Base-by-base conservation (phyloP, 2,888 invertebrate species). In the Pollenia labialis region DNA sequence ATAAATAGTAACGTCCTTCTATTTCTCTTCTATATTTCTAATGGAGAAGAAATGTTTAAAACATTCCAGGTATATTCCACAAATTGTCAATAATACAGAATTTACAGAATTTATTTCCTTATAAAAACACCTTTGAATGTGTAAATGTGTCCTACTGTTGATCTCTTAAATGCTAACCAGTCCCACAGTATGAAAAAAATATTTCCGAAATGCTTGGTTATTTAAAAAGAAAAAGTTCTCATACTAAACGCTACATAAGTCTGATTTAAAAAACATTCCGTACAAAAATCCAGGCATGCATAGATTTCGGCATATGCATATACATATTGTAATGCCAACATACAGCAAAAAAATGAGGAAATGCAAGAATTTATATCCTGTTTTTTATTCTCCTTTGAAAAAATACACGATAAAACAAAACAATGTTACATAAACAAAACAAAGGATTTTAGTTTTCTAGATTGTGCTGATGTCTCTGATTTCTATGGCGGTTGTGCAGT, bases 401-500 rank as follows among this genome's bases (percentile, higher is more conserved):
- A 56, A 14, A 72, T 40, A n/a, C 40, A 50, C 23, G 8, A 56
- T 54, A 32, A 52, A 54, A 56, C 16, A 42, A 71, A 12, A 71
- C 62, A 62, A 12, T 40, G 7, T 9, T 42, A 42, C 58, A 7
- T 10, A 16, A 23, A n/a, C 7, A 23, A 46, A 58, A 40, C 7
- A 1, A 10, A 74, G n/a, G 8, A 32, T 18, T 60, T 4, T 4
- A 40, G 9, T 1, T 48, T 8, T 48, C 23, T 18, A 16, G n/a
- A 40, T 40, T 32, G 48, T 40, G 48, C n/a, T 3, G 48, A 46
- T 60, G 60, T 60, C 32, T 32, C 42, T 75, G 62, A 60, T 75
- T 75, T 62, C 62, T 75, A 14, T 75, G 50, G 62, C 50, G 48
- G n/a, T 50, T 50, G 40, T 50, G 40, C n/a, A 18, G 50, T 14